phyloP scores from a whole-genome alignment of 2,797 vertebrate genomes.

The Manis pentadactyla region DNA sequence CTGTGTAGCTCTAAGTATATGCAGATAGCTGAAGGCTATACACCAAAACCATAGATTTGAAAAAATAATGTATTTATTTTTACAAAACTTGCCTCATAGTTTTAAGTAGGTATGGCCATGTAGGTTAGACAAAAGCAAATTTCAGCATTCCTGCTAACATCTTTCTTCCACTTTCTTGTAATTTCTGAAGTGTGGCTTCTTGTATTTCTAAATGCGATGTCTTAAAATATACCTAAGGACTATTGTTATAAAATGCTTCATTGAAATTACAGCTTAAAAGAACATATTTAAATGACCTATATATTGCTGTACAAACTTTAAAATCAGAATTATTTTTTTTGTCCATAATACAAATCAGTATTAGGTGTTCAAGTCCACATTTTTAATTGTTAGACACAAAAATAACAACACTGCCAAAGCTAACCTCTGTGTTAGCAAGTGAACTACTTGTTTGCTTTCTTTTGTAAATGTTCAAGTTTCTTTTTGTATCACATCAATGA shows the following conservation, averaged over 20 bases:
- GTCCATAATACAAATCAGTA: not conserved
- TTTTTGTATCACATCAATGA: constrained; percentile 81
- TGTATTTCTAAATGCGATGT: not conserved
- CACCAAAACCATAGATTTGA: not conserved
- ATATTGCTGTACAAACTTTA: not conserved
- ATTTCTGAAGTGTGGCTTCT: not conserved
- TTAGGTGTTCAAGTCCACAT: not conserved
- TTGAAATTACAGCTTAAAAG: not conserved
- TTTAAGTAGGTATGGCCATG: not conserved
- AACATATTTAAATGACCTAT: constrained; percentile 10
- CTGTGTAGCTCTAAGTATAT: not conserved
- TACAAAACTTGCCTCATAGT: not conserved
- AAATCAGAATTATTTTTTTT: not conserved
- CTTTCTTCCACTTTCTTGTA: not conserved
- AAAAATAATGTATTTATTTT: not conserved
- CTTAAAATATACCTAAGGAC: not conserved
- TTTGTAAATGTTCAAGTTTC: constrained; percentile 38
- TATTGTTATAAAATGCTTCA: not conserved
- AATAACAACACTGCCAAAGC: not conserved
- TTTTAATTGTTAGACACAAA: constrained; percentile 12
- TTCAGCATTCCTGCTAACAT: not conserved
- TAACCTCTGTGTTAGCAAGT: not conserved
- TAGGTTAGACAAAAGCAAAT: not conserved
- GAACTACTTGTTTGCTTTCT: constrained; percentile 30
- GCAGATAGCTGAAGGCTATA: not conserved